Evolutionary conservation across 2,888 invertebrate genomes (phyloP), one percentile per base, ranked within the genome.

Genomic region (Tipula helvola): DNA sequence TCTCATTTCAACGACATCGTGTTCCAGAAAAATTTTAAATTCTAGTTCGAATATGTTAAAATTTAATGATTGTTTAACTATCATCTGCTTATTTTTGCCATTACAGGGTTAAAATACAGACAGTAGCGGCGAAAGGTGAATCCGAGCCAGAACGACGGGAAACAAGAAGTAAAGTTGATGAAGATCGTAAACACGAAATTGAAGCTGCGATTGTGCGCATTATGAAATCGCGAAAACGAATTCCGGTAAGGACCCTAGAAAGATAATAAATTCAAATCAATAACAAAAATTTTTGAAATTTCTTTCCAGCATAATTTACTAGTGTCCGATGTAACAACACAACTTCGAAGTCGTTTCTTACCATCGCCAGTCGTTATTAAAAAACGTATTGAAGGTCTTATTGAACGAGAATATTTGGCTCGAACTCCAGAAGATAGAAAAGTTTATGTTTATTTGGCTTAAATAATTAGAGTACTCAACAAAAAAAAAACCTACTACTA

Each of bases 101-200:
- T 71, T 13, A 87, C 88, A 96, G 97, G 92, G 97, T 97, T 88
- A 97, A 97, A 92, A 97, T 97, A 89, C 97, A 97, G 92, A 97
- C 97, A 86, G 98, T 98, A 88, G 97, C 97, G 85, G 97, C 97
- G 10, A 97, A 97, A 92, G 97, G 98, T 87, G 99, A 99, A 92
- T 97, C 98, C 57, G 99, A 99, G 92, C 99, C 99, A n/a, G 99
- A 99, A 92, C 94, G 99, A 88, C 95, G 97, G 90, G 99, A 99
- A 92, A 99, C 99, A 0, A 95, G 99, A 89, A 98, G 96, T 91
- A 99, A 99, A 92, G 98, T 98, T 86, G 99, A 99, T 91, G 99
- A 99, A 92, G 99, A 99, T 92, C 95, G 99, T 89, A 99, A 99
- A 92, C 99, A 99, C 92, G 99, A 99, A 93, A 99, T 99, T 89